Evolutionary conservation across 2,888 invertebrate genomes (phyloP).

Genomic region (Linnaemya tessellans): DNA sequence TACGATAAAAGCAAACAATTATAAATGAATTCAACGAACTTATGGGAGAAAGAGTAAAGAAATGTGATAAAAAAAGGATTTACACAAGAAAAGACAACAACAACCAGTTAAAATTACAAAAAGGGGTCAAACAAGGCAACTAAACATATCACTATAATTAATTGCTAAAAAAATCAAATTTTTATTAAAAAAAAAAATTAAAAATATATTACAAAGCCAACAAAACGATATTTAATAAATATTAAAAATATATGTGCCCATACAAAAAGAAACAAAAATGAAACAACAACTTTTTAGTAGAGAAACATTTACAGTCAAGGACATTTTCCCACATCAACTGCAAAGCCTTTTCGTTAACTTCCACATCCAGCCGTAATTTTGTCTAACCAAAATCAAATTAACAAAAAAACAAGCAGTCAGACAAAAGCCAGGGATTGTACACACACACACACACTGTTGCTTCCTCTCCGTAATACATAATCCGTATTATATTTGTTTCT

Average conservation of each 20-base stretch:
- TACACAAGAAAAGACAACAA: slow-evolving; percentile 53
- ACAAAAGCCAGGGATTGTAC: not conserved
- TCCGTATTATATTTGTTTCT: slow-evolving; percentile 3
- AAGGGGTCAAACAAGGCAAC: slow-evolving; percentile 56
- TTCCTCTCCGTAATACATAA: slow-evolving; percentile 3
- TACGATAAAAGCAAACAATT: slow-evolving; percentile 71
- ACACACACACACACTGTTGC: slow-evolving; percentile 30
- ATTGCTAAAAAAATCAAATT: slow-evolving; percentile 22
- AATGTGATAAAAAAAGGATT: slow-evolving; percentile 68
- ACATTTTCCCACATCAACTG: not conserved
- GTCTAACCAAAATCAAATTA: not conserved
- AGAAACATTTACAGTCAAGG: not conserved
- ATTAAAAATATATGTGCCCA: not conserved
- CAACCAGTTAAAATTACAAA: slow-evolving; percentile 61
- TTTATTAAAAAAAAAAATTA: too few relatives aligned
- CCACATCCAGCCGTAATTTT: not conserved
- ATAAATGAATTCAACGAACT: slow-evolving; percentile 63
- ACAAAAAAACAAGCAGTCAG: not conserved
- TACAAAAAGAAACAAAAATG: not conserved
- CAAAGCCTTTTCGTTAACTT: not conserved
- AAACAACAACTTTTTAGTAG: not conserved
- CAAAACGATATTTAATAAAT: slow-evolving; percentile 11
- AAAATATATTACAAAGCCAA: too few relatives aligned
- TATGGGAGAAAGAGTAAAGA: slow-evolving; percentile 41
- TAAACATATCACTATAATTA: slow-evolving; percentile 67